Evolutionary conservation across 2,797 vertebrate genomes (phyloP), one percentile per base, ranked within the genome.

Genomic region (Mus spretus): DNA sequence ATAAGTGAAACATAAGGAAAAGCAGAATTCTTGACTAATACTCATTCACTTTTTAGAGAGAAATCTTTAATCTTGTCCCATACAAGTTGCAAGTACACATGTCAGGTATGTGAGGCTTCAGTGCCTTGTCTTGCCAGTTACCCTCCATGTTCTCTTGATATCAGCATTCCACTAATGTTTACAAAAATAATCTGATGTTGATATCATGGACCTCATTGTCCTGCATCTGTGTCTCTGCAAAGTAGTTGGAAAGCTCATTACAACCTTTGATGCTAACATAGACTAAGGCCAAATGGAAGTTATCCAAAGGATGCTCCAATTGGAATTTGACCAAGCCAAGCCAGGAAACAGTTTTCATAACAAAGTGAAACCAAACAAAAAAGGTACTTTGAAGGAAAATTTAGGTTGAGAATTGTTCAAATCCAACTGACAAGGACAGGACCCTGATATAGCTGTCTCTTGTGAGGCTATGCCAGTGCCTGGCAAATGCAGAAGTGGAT

Each of bases 251-350:
- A 81, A 65, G 14, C 31, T 47, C 55, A 8, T 31, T 28, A 44
- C 3, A 37, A 53, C 81, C 50, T 90, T 59, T n/a, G 53, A 17
- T 92, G 96, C 12, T 77, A 59, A 85, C 87, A 63, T 65, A 37
- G n/a, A 47, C 7, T n/a, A 40, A 50, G 19, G 82, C 94, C 97
- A 95, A 93, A 7, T 14, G 91, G 95, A 93, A 96, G 94, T 95
- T 96, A 86, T 74, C 84, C 40, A 55, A 44, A 79, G 50, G 6
- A 57, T 28, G 0, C 17, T 28, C 9, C 17, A 0, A 40, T 31
- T 84, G 57, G 70, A 75, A 13, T n/a, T 65, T 37, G 40, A 59
- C 4, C n/a, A 44, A 26, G 6, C 15, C 15, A 82, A 89, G 0
- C 26, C 11, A 0, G 28, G 20, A 63, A 37, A 28, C 65, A 61